A percentile compares a stretch with the other conserved stretches of the same genome.
Evolutionary conservation across 2,797 vertebrate genomes (phyloP).

Genomic region (Ispidina picta): DNA sequence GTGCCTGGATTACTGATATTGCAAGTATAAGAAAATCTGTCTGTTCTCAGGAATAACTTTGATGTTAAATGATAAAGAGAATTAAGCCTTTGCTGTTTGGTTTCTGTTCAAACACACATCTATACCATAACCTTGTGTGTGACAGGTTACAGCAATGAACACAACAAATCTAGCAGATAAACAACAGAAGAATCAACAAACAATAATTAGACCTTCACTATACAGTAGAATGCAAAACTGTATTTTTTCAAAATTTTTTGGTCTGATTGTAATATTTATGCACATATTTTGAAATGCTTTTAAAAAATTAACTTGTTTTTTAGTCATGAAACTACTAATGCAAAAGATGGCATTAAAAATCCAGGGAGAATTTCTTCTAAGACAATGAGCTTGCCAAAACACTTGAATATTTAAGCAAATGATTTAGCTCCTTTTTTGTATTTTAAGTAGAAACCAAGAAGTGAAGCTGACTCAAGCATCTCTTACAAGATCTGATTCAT

Average conservation of each 20-base stretch:
- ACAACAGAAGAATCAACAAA: neutral
- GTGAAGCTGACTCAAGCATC: neutral
- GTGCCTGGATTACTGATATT: neutral
- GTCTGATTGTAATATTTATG: neutral
- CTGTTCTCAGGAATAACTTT: neutral
- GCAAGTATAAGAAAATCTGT: neutral
- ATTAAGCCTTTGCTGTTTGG: neutral
- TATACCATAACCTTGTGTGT: neutral
- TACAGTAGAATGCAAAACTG: neutral
- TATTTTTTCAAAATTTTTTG: neutral
- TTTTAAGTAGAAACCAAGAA: neutral
- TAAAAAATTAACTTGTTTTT: neutral
- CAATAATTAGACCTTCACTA: neutral
- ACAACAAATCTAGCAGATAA: neutral
- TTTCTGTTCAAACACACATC: neutral
- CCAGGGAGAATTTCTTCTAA: neutral
- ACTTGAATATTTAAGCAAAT: neutral
- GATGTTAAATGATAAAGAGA: neutral
- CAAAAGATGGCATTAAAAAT: neutral
- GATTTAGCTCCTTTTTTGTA: neutral
- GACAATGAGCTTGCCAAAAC: neutral
- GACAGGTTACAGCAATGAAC: neutral
- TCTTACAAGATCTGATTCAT: neutral
- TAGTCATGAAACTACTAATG: neutral
- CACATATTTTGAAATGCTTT: neutral